Evolutionary conservation across 2,797 vertebrate genomes (phyloP).

Genomic region (Buceros bicornis): DNA sequence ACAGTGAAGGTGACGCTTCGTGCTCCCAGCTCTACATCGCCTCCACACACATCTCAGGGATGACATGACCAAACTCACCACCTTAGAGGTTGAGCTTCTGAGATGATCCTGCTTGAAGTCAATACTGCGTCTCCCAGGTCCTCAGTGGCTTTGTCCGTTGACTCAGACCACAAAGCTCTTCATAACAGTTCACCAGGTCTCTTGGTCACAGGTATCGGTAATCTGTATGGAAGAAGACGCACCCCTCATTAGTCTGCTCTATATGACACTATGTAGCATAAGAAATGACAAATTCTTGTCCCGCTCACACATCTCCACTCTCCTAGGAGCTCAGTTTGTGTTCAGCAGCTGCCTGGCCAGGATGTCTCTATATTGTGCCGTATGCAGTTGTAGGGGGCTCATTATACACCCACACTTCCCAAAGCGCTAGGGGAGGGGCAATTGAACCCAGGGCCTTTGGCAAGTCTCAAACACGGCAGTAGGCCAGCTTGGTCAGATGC

Average conservation of each 20-base stretch:
- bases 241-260: background rate
- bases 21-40: background rate
- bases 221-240: background rate
- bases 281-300: background rate
- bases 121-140: background rate
- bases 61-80: background rate
- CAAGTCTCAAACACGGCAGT: background rate
- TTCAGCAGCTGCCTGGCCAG: background rate
- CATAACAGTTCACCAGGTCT: background rate
- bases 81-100: background rate
- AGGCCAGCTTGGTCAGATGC: constrained; percentile 38
- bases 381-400: background rate
- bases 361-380: background rate
- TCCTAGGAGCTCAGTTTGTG: background rate
- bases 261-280: background rate
- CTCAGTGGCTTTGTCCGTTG: background rate
- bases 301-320: background rate
- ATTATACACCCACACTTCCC: background rate
- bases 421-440: background rate
- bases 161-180: background rate
- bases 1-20: background rate
- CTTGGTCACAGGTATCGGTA: background rate
- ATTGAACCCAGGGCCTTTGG: background rate
- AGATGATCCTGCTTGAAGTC: background rate
- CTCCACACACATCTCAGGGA: background rate